Conservation (phyloP, 1,140 invertebrate species). For the Glossosoma conforme region DNA sequence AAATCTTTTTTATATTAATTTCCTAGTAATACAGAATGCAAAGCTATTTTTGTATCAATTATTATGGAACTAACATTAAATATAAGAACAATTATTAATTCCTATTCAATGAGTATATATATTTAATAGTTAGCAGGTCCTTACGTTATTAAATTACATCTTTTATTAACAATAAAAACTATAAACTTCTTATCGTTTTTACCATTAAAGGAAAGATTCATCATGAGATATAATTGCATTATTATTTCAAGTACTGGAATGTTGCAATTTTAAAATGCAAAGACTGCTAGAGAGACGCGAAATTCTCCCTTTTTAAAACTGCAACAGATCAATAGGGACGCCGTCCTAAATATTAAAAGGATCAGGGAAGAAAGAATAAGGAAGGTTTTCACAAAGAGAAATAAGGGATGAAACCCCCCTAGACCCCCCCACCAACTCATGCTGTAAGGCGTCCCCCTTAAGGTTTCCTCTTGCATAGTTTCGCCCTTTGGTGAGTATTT, state of each 20-base stretch:
- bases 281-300: not conserved
- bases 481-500: conserved; percentile 26
- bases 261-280: not conserved
- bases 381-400: conserved; percentile 30
- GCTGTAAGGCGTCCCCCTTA: not conserved
- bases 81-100: too few species aligned
- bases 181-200: too few species aligned
- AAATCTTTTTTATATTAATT: too few species aligned
- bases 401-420: conserved; percentile 25
- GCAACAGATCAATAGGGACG: conserved; percentile 22
- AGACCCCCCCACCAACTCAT: too few species aligned
- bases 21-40: too few species aligned
- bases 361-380: conserved; percentile 23
- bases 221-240: not conserved
- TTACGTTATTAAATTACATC: too few species aligned
- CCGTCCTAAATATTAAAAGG: conserved; percentile 29
- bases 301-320: conserved; percentile 24
- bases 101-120: too few species aligned
- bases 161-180: too few species aligned
- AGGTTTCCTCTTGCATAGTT: conserved; percentile 27
- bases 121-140: too few species aligned
- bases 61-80: too few species aligned
- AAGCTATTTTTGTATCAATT: too few species aligned
- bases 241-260: not conserved
- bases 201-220: too few species aligned